A percentile compares a stretch with the other conserved stretches of the same genome.
Evolutionary conservation across 2,113 vertebrate species (phyloP).

Genomic region (Chascanopsetta lugubris): DNA sequence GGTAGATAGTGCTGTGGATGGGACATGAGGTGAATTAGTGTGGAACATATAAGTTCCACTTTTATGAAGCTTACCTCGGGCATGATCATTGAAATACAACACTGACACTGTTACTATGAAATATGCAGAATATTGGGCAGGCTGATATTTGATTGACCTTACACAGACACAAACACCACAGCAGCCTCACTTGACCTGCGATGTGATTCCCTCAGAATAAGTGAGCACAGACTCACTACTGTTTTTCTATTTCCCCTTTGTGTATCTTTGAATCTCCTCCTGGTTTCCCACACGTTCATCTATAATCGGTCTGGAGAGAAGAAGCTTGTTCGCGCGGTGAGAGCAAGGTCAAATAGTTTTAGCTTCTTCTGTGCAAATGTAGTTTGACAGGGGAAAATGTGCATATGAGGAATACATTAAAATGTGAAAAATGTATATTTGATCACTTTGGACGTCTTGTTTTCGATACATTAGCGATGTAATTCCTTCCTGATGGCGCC

Average conservation of each 20-base stretch:
- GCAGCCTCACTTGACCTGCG: conserved; percentile 41
- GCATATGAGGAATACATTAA: background rate
- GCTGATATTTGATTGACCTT: too few relatives aligned
- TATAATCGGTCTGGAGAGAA: background rate
- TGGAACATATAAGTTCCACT: too few relatives aligned
- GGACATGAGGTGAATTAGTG: too few relatives aligned
- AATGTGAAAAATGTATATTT: conserved; percentile 15
- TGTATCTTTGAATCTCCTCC: background rate
- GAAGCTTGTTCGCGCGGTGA: background rate
- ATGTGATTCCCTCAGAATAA: conserved; percentile 52
- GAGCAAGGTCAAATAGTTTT: conserved; percentile 21
- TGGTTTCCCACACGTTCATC: background rate
- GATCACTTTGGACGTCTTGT: conserved; percentile 25
- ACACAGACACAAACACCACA: conserved; percentile 24
- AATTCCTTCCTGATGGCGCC: conserved; percentile 49
- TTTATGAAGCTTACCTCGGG: too few relatives aligned
- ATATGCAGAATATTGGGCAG: too few relatives aligned
- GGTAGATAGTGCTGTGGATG: too few relatives aligned
- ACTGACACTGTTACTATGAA: too few relatives aligned
- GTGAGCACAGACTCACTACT: conserved; percentile 7
- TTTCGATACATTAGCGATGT: conserved; percentile 29
- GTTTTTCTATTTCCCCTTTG: background rate
- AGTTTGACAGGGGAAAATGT: conserved; percentile 19
- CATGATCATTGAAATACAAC: too few relatives aligned
- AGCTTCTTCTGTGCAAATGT: background rate